Conservation (phyloP, 2,888 invertebrate species). For the Theretra japonica region DNA sequence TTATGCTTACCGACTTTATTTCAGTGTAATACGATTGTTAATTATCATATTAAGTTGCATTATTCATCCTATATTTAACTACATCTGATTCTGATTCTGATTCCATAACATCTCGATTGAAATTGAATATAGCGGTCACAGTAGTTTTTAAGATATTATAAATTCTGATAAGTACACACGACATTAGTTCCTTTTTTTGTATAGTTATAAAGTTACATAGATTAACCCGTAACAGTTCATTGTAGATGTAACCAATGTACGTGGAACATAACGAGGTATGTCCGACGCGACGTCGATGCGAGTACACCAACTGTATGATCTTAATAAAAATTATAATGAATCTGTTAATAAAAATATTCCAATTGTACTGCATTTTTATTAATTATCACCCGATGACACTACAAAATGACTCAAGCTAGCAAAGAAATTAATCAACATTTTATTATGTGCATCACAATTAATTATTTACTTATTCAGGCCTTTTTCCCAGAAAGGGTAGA, state of each 20-base stretch:
- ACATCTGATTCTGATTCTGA: slow-evolving; percentile 10
- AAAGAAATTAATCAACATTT: no score
- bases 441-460: no score
- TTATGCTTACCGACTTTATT: not conserved
- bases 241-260: slow-evolving; percentile 10
- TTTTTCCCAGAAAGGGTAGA: no score
- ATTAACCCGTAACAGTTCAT: slow-evolving; percentile 25
- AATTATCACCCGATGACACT: not conserved
- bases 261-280: slow-evolving; percentile 3
- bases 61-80: not conserved
- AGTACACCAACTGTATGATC: slow-evolving; percentile 50
- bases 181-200: slow-evolving; percentile 80
- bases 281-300: slow-evolving; percentile 17
- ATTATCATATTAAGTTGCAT: not conserved
- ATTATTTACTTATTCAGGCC: no score
- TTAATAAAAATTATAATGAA: slow-evolving; percentile 69
- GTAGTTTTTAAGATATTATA: slow-evolving; percentile 52
- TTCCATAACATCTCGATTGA: slow-evolving; percentile 5
- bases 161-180: slow-evolving; percentile 72
- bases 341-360: slow-evolving; percentile 60
- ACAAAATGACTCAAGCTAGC: not conserved
- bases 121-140: slow-evolving; percentile 25
- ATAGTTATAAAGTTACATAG: slow-evolving; percentile 63
- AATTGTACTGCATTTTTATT: slow-evolving; percentile 32
- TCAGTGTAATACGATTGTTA: not conserved